Evolutionary conservation across 2,113 vertebrate species (phyloP).

Genomic region (Clarias gariepinus): DNA sequence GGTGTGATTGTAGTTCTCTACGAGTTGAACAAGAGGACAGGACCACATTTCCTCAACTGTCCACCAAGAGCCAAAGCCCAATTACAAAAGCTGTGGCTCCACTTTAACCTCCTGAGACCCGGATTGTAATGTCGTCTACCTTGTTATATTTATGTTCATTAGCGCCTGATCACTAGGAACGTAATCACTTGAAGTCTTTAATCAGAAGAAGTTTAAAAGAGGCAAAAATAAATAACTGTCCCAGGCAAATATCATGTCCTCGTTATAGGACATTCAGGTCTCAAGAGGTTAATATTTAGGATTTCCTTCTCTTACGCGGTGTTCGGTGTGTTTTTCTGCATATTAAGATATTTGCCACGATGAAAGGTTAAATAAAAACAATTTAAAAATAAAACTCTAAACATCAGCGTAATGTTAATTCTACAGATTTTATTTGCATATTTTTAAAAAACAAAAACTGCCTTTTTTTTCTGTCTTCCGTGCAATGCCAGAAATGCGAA

Average conservation of each 20-base stretch:
- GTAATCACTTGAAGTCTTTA: too few species aligned
- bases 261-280: too few species aligned
- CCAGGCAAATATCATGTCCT: too few species aligned
- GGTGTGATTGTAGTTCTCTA: constrained; percentile 13
- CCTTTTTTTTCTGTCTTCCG: not conserved
- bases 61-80: constrained; percentile 16
- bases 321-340: not conserved
- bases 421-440: constrained; percentile 2
- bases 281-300: not conserved
- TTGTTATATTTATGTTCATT: too few species aligned
- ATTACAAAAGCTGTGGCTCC: not conserved
- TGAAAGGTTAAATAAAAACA: not conserved
- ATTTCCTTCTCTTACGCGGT: constrained; percentile 21
- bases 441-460: not conserved
- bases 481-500: not conserved
- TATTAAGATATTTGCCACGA: constrained; percentile 7
- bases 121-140: too few species aligned
- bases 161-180: too few species aligned
- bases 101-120: not conserved
- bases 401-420: not conserved
- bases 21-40: not conserved
- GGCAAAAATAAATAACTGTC: too few species aligned
- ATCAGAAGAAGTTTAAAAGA: too few species aligned
- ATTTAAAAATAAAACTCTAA: constrained; percentile 7
- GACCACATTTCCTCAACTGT: constrained; percentile 10